Base-by-base conservation (phyloP, 2,888 invertebrate genomes). In the Gonocerus acuteangulatus region DNA sequence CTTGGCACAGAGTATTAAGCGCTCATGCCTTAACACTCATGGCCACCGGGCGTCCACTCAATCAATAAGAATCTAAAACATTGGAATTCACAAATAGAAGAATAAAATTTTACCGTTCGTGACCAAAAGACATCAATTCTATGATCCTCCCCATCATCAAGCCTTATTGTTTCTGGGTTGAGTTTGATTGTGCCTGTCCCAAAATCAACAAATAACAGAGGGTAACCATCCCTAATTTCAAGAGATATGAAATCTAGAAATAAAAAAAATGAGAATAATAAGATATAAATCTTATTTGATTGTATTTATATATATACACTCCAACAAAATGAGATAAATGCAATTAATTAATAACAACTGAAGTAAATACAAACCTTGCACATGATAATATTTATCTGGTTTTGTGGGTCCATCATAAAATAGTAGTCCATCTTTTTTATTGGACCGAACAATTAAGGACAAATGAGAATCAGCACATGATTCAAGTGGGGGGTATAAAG, bases 361-460 rank as follows among this genome's bases (percentile, higher is more conserved):
- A n/a, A n/a, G n/a, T n/a, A 39, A 39, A 39, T 39, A n/a, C 13
- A n/a, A 72, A 83, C 83, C 83, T 79, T 81, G 82, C 15, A 87
- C 79, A 61, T 82, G 79, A 59, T 84, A 73, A 48, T 82, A 74
- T 0, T 82, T 80, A 71, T 84, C 85, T 48, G 68, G 57, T 56
- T 62, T 79, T 70, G 86, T 74, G 0, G 96, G 96, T 1, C 96
- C 96, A 71, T 90, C 80, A 73, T 95, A 97, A 75, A 96, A 87
- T 39, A 97, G 80, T 9, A 96, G 78, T 2, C 92, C 94, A 74
- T 88, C 83, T 45, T 83, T 82, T 22, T 80, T 78, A 68, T 83
- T 80, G 0, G 96, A 86, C 42, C 85, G 82, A 69, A 97, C 81
- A 67, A 91, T 88, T 61, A 97, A 71, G 63, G 86, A 84, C 61